Conservation (phyloP, 2,888 invertebrate species). For the Caenorhabditis becei region DNA sequence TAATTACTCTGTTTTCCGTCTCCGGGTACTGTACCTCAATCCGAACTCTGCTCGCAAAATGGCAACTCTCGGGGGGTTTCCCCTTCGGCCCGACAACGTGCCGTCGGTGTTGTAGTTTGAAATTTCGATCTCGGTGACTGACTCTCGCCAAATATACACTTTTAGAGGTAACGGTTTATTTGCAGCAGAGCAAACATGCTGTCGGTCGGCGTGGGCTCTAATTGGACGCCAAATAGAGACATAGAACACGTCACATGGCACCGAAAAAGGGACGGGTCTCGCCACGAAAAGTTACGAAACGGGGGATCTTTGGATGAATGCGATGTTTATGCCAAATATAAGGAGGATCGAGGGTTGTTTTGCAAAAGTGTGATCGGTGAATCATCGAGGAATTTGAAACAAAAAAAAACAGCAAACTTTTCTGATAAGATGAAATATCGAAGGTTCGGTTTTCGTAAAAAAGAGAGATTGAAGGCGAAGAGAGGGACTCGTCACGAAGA, state of each 20-base stretch:
- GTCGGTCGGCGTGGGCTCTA: constrained; percentile 13
- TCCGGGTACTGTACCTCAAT: neutral
- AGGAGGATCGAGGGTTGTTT: too few species aligned
- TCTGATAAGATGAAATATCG: too few species aligned
- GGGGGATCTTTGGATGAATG: neutral
- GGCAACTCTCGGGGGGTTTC: neutral
- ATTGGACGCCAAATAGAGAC: constrained; percentile 53
- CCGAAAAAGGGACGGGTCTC: neutral
- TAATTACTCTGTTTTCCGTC: neutral
- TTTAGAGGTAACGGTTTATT: constrained; percentile 26
- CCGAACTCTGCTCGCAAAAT: neutral
- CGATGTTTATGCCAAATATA: too few species aligned
- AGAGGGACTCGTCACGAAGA: too few species aligned
- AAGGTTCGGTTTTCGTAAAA: too few species aligned
- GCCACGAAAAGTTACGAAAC: neutral
- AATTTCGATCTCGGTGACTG: constrained; percentile 43
- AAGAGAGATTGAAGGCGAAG: too few species aligned
- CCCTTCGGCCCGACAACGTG: neutral
- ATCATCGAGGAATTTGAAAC: too few species aligned
- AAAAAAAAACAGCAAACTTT: too few species aligned
- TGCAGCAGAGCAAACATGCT: constrained; percentile 29
- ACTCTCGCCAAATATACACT: constrained; percentile 28
- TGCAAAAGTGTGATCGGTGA: too few species aligned
- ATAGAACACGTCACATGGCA: constrained; percentile 5
- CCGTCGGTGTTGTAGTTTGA: constrained; percentile 51